A percentile compares a stretch with the other conserved stretches of the same genome.
Conservation (phyloP, 2,888 invertebrate genomes). For the Drosophila demipolita region DNA sequence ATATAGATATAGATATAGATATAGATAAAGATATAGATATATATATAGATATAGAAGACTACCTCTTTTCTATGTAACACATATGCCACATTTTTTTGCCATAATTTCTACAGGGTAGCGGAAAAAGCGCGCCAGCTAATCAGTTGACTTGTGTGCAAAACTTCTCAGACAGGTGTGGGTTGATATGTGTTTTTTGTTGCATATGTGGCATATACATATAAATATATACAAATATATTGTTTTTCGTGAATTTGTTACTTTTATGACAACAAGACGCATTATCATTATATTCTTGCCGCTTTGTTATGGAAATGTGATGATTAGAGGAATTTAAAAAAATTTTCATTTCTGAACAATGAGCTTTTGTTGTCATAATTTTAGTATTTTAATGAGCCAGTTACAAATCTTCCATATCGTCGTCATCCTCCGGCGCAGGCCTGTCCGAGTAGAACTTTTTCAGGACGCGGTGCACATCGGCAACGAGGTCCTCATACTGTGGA, state of each 20-base stretch:
- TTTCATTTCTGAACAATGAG: constrained; percentile 2
- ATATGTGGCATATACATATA: neutral
- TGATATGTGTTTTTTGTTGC: constrained; percentile 10
- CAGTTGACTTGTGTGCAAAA: constrained; percentile 30
- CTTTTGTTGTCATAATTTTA: constrained; percentile 34
- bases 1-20: neutral
- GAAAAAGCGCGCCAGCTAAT: constrained; percentile 27
- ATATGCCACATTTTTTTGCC: neutral
- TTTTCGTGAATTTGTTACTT: constrained; percentile 1
- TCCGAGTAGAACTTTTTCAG: constrained; percentile 82
- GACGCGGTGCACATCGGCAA: constrained; percentile 73
- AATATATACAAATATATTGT: neutral
- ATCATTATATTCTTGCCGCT: constrained; percentile 30
- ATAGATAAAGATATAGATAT: no score
- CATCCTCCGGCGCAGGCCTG: constrained; percentile 48
- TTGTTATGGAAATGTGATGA: constrained; percentile 54
- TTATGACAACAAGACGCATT: constrained; percentile 48
- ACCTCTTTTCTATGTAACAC: neutral
- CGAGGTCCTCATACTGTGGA: constrained; percentile 67
- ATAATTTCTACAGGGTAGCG: constrained; percentile 20
- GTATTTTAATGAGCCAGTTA: constrained; percentile 35
- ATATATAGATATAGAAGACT: neutral
- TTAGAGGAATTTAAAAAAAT: constrained; percentile 9
- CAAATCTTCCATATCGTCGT: constrained; percentile 36
- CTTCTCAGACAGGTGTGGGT: constrained; percentile 35